Conservation (phyloP, 2,797 vertebrate genomes). For the Sciaenops ocellatus region DNA sequence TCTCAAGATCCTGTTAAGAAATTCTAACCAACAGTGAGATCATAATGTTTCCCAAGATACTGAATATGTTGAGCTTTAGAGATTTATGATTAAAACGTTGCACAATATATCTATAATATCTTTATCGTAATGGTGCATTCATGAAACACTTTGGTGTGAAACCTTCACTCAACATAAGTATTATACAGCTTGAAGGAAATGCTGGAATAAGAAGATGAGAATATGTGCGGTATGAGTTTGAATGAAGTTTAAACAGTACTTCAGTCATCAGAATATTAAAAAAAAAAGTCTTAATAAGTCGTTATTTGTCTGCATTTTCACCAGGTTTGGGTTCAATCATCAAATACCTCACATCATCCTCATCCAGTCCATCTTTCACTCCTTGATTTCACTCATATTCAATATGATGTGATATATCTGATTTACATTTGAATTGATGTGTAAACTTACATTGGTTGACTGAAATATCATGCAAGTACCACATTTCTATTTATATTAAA, state of each 20-base stretch:
- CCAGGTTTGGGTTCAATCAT: not conserved
- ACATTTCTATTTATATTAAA: not conserved
- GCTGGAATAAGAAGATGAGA: not conserved
- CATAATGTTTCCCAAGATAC: not conserved
- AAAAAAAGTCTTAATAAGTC: not conserved
- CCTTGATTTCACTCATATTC: not conserved
- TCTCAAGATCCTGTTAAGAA: not conserved
- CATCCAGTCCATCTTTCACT: not conserved
- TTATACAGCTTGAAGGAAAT: not conserved
- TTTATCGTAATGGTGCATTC: not conserved
- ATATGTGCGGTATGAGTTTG: not conserved
- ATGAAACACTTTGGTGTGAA: not conserved
- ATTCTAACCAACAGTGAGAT: not conserved
- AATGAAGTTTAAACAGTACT: not conserved
- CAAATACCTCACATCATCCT: not conserved
- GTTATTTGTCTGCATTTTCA: not conserved
- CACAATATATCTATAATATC: not conserved
- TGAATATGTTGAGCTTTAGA: not conserved
- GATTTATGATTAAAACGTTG: not conserved
- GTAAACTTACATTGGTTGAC: not conserved
- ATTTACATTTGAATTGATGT: slow-evolving; percentile 1
- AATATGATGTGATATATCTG: not conserved
- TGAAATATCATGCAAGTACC: not conserved
- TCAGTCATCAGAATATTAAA: not conserved
- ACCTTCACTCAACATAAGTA: not conserved